These are phyloP conservation scores for Drosophila teissieri DNA, from an alignment of 1,140 invertebrate genomes.

Conservation along the genomic window DNA sequence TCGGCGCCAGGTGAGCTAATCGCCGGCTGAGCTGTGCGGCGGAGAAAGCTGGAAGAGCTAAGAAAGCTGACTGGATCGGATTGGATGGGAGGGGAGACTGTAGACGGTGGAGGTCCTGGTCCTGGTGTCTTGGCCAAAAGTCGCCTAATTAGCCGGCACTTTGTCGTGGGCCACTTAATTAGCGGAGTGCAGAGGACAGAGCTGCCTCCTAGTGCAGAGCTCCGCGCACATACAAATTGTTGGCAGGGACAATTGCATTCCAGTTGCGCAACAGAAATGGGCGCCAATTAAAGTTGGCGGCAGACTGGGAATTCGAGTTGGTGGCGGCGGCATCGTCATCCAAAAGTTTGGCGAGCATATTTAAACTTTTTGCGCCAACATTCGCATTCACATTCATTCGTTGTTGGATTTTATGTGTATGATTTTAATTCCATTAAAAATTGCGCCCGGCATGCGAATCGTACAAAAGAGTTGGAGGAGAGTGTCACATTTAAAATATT, in stretches of 20 bases:
- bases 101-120: background rate
- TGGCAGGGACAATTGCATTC: slow-evolving; percentile 80
- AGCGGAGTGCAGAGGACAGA: slow-evolving; percentile 23
- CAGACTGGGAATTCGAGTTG: slow-evolving; percentile 43
- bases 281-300: slow-evolving; percentile 80
- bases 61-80: slow-evolving; percentile 4
- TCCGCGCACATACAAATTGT: slow-evolving; percentile 76
- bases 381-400: too few relatives aligned
- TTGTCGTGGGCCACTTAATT: slow-evolving; percentile 79
- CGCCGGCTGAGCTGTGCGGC: slow-evolving; percentile 66
- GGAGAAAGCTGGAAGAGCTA: background rate
- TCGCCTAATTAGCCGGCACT: slow-evolving; percentile 79
- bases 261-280: slow-evolving; percentile 80
- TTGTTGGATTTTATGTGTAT: slow-evolving; percentile 58
- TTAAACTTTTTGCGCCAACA: slow-evolving; percentile 69
- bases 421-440: slow-evolving; percentile 82
- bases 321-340: slow-evolving; percentile 40
- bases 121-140: slow-evolving; percentile 60
- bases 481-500: slow-evolving; percentile 77
- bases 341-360: slow-evolving; percentile 70
- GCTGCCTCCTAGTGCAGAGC: slow-evolving; percentile 55
- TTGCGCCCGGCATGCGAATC: slow-evolving; percentile 53
- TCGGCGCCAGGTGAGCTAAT: slow-evolving; percentile 68
- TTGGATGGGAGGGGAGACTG: background rate
- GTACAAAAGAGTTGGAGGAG: slow-evolving; percentile 3